phyloP scores from a whole-genome alignment of 2,113 vertebrate species.

The Catharus fuscescens region DNA sequence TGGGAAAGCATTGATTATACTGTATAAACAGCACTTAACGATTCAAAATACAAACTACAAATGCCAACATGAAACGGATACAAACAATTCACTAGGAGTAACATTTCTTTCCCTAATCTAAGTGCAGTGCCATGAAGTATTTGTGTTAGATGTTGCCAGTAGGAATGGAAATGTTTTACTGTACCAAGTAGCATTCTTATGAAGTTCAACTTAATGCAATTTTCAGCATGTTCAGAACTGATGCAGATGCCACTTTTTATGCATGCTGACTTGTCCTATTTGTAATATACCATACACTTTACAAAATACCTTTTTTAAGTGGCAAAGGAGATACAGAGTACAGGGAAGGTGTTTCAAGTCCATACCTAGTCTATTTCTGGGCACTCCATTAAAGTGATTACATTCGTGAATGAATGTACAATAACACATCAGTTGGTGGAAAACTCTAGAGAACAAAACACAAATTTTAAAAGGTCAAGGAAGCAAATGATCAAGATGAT shows the following conservation, averaged over 20 bases:
- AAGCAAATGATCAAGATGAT: conserved; percentile 45
- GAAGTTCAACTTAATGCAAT: conserved; percentile 48
- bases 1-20: conserved; percentile 69
- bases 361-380: conserved; percentile 59
- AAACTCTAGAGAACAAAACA: conserved; percentile 56
- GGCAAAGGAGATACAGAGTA: conserved; percentile 16
- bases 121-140: conserved; percentile 50
- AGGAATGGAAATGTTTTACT: conserved; percentile 59
- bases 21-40: conserved; percentile 68
- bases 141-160: conserved; percentile 41
- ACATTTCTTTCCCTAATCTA: conserved; percentile 64
- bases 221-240: conserved; percentile 63
- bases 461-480: conserved; percentile 52
- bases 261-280: conserved; percentile 53
- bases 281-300: conserved; percentile 45
- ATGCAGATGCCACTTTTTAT: conserved; percentile 19
- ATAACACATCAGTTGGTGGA: conserved; percentile 40
- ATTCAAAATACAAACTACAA: conserved; percentile 74
- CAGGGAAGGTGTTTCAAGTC: conserved; percentile 49
- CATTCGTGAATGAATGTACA: conserved; percentile 46
- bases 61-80: conserved; percentile 68
- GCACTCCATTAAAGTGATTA: conserved; percentile 48
- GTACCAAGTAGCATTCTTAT: conserved; percentile 22
- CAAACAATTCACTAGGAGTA: conserved; percentile 70
- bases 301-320: conserved; percentile 44